phyloP scores from a whole-genome alignment of 2,888 invertebrate species.

The Gortyna flavago region DNA sequence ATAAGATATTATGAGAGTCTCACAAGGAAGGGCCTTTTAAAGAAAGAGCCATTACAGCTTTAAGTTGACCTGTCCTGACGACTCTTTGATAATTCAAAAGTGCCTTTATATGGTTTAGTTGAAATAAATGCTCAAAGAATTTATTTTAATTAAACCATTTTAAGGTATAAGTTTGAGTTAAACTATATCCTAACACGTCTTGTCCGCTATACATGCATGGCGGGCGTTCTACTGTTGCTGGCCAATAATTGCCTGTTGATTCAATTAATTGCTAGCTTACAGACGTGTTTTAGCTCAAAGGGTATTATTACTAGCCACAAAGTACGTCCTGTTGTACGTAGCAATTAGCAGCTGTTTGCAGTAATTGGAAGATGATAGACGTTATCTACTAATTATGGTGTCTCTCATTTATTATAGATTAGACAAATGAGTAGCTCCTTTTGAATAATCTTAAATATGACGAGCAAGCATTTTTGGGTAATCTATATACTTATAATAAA shows the following conservation, averaged over 20 bases:
- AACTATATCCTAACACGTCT: background rate
- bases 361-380: slow-evolving; percentile 13
- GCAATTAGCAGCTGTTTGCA: slow-evolving; percentile 13
- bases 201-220: background rate
- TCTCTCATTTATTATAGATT: background rate
- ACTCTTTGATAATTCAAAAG: background rate
- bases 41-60: background rate
- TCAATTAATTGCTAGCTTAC: slow-evolving; percentile 46
- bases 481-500: too few species aligned
- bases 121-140: background rate
- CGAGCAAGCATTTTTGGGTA: background rate
- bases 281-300: slow-evolving; percentile 25
- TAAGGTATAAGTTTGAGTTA: background rate
- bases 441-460: background rate
- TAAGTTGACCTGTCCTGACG: background rate
- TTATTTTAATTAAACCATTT: too few species aligned
- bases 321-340: background rate
- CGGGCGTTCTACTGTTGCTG: background rate
- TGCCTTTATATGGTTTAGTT: background rate
- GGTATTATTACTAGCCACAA: slow-evolving; percentile 30
- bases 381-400: background rate
- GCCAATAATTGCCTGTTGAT: slow-evolving; percentile 51
- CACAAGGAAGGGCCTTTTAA: background rate
- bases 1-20: background rate
- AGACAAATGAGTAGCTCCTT: background rate